These are phyloP conservation scores for Epinephelus awoara DNA, from an alignment of 2,797 vertebrate genomes.

Conservation along the genomic window DNA sequence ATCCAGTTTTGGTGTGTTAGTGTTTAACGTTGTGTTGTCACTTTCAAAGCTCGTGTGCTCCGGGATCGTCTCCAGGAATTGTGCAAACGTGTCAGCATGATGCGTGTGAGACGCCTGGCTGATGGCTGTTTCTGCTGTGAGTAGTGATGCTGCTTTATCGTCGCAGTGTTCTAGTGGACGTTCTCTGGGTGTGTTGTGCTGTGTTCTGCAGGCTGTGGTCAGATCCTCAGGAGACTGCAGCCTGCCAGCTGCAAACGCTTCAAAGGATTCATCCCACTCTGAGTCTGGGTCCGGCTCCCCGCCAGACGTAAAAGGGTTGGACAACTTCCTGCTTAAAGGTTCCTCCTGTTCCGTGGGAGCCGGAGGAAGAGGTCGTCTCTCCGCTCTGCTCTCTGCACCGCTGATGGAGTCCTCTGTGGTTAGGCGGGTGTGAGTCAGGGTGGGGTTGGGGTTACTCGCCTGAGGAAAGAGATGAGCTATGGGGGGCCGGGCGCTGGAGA, in stretches of 20 bases:
- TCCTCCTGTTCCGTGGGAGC: slow-evolving; percentile 10
- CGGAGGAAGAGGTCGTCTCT: slow-evolving; percentile 41
- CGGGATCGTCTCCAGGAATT: slow-evolving; percentile 73
- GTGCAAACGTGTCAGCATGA: slow-evolving; percentile 49
- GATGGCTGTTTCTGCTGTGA: background rate
- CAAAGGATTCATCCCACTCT: slow-evolving; percentile 90
- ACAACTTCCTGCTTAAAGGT: slow-evolving; percentile 12
- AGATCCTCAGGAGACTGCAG: slow-evolving; percentile 81
- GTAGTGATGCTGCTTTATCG: slow-evolving; percentile 22
- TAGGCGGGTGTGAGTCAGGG: slow-evolving; percentile 8
- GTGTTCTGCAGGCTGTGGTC: slow-evolving; percentile 47
- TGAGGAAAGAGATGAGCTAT: slow-evolving; percentile 80
- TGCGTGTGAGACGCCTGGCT: slow-evolving; percentile 1
- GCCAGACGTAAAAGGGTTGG: slow-evolving; percentile 73
- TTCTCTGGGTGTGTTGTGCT: slow-evolving; percentile 37
- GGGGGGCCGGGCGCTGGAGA: slow-evolving; percentile 88
- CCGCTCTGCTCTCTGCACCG: slow-evolving; percentile 14
- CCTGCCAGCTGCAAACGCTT: slow-evolving; percentile 89
- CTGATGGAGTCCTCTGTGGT: slow-evolving; percentile 8
- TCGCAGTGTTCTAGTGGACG: slow-evolving; percentile 40
- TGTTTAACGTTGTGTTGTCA: background rate
- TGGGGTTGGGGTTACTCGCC: slow-evolving; percentile 54
- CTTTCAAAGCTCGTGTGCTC: slow-evolving; percentile 61
- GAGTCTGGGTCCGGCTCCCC: slow-evolving; percentile 28
- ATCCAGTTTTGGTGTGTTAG: slow-evolving; percentile 26